These are phyloP conservation scores for Aulostomus chinensis DNA, from an alignment of 2,797 vertebrate species.

Conservation along the genomic window DNA sequence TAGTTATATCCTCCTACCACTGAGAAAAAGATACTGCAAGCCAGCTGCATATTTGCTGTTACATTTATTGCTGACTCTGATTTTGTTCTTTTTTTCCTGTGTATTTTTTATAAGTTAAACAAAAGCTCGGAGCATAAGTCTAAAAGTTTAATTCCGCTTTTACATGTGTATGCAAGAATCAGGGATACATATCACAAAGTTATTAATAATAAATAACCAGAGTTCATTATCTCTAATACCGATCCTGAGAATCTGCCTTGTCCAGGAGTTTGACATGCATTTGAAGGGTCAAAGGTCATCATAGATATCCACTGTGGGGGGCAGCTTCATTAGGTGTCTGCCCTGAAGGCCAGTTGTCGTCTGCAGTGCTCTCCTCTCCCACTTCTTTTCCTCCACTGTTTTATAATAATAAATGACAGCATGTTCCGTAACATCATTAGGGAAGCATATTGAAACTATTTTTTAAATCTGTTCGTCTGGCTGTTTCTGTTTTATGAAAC, in stretches of 20 bases:
- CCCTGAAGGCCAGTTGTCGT: conserved; percentile 39
- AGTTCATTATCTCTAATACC: conserved; percentile 19
- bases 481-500: conserved; percentile 2
- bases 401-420: conserved; percentile 2
- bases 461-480: neutral
- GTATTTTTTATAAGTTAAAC: no score
- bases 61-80: no score
- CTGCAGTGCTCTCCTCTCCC: neutral
- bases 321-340: conserved; percentile 62
- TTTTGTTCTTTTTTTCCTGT: no score
- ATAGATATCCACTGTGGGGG: conserved; percentile 47
- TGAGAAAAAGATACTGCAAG: no score
- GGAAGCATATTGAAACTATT: conserved; percentile 1
- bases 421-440: conserved; percentile 1
- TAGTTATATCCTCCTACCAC: no score
- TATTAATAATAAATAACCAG: neutral
- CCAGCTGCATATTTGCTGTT: no score
- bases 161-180: no score
- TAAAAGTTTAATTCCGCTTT: no score
- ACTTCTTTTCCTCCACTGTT: conserved; percentile 9
- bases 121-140: no score
- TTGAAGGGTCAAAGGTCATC: conserved; percentile 56
- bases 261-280: conserved; percentile 34
- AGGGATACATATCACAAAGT: no score
- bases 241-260: conserved; percentile 19